phyloP scores from a whole-genome alignment of 2,888 invertebrate species.

The Ypsolopha scabrella region DNA sequence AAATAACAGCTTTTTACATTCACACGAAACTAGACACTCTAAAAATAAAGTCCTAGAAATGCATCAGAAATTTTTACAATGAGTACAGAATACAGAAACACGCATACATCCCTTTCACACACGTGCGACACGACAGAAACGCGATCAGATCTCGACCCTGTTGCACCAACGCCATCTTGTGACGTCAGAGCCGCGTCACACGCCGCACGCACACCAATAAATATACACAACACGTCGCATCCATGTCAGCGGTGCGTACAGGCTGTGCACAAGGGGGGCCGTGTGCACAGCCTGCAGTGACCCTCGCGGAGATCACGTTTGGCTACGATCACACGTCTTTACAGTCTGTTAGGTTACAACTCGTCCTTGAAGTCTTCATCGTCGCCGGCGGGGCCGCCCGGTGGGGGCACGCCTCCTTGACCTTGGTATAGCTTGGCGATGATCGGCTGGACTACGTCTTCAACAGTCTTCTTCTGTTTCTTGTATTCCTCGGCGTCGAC shows the following conservation, averaged over 20 bases:
- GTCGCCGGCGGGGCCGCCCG: constrained; percentile 74
- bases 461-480: constrained; percentile 94
- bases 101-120: constrained; percentile 16
- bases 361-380: constrained; percentile 87
- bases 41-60: constrained; percentile 42
- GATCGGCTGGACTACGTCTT: constrained; percentile 96
- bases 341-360: constrained; percentile 72
- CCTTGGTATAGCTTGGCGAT: constrained; percentile 96
- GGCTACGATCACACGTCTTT: constrained; percentile 41
- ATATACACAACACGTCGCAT: constrained; percentile 56
- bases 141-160: constrained; percentile 30
- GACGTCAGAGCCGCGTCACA: constrained; percentile 11
- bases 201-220: constrained; percentile 25
- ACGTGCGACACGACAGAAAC: constrained; percentile 28
- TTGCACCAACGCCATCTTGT: neutral
- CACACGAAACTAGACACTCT: constrained; percentile 29
- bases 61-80: constrained; percentile 48
- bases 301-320: constrained; percentile 47
- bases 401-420: constrained; percentile 82
- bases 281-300: constrained; percentile 26
- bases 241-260: constrained; percentile 24
- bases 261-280: constrained; percentile 18
- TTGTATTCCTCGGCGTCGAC: constrained; percentile 93
- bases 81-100: constrained; percentile 12
- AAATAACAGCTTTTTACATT: constrained; percentile 18